phyloP scores from a whole-genome alignment of 1,140 invertebrate species.

The Drosophila cardini region DNA sequence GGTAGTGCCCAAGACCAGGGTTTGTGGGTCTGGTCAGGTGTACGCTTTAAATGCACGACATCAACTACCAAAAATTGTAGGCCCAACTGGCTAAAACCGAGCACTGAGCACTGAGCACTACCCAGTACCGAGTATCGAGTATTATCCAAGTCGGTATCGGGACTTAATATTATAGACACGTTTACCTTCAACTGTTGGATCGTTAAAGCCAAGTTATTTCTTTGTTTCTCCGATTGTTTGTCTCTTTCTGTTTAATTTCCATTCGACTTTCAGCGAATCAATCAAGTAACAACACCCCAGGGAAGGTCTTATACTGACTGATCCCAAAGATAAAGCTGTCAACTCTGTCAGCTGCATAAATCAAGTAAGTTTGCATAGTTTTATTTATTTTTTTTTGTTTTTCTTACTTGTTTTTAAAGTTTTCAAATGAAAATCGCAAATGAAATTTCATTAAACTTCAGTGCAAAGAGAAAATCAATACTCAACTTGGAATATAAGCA shows the following conservation, averaged over 20 bases:
- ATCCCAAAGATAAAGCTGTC: conserved; percentile 71
- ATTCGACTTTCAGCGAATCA: conserved; percentile 77
- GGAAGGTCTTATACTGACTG: conserved; percentile 71
- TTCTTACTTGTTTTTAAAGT: conserved; percentile 35
- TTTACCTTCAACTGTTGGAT: conserved; percentile 57
- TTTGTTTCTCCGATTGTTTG: conserved; percentile 56
- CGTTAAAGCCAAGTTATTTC: conserved; percentile 70
- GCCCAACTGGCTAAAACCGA: conserved; percentile 44
- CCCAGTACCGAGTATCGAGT: conserved; percentile 22
- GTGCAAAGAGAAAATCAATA: conserved; percentile 64
- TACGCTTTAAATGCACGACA: conserved; percentile 72
- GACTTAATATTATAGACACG: conserved; percentile 60
- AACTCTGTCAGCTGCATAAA: conserved; percentile 60
- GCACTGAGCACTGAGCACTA: neutral
- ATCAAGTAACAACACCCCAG: conserved; percentile 40
- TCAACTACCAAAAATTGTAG: conserved; percentile 74
- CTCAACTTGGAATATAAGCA: neutral
- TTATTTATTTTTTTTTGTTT: neutral
- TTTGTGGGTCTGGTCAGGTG: conserved; percentile 57
- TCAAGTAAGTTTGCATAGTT: conserved; percentile 59
- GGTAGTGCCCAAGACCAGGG: conserved; percentile 40
- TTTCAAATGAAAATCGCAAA: conserved; percentile 54
- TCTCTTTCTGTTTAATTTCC: conserved; percentile 61
- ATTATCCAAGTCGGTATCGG: conserved; percentile 25
- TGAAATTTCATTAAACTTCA: conserved; percentile 63